Evolutionary conservation across 2,113 vertebrate genomes (phyloP), one percentile per base, ranked within the genome.

Genomic region (Podilymbus podiceps): DNA sequence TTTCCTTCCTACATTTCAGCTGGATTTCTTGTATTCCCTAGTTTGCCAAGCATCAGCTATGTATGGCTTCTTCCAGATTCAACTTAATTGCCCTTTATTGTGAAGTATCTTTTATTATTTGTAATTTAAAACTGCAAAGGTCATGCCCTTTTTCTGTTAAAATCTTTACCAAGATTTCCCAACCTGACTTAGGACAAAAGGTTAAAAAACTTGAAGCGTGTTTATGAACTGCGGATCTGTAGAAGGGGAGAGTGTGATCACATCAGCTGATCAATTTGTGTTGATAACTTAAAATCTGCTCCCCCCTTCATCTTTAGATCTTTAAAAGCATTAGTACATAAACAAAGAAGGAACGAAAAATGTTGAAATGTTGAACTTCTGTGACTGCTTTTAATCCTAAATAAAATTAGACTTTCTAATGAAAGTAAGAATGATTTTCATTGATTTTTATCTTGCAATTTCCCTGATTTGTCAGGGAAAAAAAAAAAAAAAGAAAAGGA

Each of bases 401-500:
- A 20, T 74, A 76, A 93, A 92, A 93, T 33, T 30, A 74, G 31
- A 52, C 23, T 82, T 82, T 47, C 12, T 8, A 38, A 42, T 40
- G 35, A 38, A 55, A 85, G 4, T 24, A 67, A 30, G 19, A 31
- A 38, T 78, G 47, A 15, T 4, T 69, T 49, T 31, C 7, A 55
- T 18, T 88, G 40, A 40, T 46, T 84, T 82, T 55, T 67, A 11
- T 59, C 31, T n/a, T 76, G 31, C 15, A 67, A 67, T 50, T 62
- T 50, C 18, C 4, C 42, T 62, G 27, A 40, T 50, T 56, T 68
- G 15, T 42, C 14, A n/a, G 49, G 35, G 15, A 46, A n/a, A n/a
- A 2, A 4, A 21, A 52, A 35, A n/a, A 3, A 2, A 16, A 24
- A 46, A n/a, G n/a, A n/a, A n/a, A n/a, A 38, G 2, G 2, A 67